These are phyloP conservation scores for Eledona agricola DNA, from an alignment of 2,888 invertebrate species.

Conservation along the genomic window DNA sequence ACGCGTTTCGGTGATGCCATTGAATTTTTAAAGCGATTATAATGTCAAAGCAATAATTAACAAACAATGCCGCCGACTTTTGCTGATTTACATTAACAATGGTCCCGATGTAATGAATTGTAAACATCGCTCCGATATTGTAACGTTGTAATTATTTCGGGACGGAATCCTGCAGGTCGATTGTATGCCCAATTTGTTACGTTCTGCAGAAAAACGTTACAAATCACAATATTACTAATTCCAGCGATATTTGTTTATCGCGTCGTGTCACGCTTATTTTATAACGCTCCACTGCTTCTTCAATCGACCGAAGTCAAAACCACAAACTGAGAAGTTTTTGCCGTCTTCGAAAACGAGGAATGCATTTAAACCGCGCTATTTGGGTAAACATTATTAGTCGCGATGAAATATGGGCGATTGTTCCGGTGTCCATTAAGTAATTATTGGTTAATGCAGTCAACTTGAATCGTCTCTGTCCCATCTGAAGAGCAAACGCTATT, in stretches of 20 bases:
- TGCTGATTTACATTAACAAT: conserved; percentile 39
- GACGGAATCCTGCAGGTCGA: conserved; percentile 25
- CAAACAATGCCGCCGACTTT: conserved; percentile 33
- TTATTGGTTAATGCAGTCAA: conserved; percentile 11
- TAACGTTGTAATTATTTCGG: conserved; percentile 32
- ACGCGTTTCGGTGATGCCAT: conserved; percentile 32
- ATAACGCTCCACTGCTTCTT: conserved; percentile 11
- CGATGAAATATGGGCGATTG: not conserved
- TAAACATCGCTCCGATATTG: conserved; percentile 36
- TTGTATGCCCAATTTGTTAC: no score
- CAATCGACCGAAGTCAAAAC: conserved; percentile 18
- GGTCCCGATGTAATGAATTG: conserved; percentile 36
- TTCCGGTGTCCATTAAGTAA: not conserved
- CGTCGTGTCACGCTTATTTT: conserved; percentile 10
- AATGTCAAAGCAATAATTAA: conserved; percentile 37
- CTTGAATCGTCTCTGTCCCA: conserved; percentile 3
- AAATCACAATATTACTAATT: no score
- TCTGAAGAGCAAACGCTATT: not conserved
- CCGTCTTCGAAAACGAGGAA: not conserved
- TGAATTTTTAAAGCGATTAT: conserved; percentile 27
- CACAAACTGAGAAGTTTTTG: conserved; percentile 6
- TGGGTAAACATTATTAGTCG: conserved; percentile 5
- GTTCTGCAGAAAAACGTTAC: no score
- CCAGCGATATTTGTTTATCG: conserved; percentile 4
- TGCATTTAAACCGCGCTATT: conserved; percentile 9